phyloP scores from a whole-genome alignment of 2,888 invertebrate species.

The Leptopilina syphax region DNA sequence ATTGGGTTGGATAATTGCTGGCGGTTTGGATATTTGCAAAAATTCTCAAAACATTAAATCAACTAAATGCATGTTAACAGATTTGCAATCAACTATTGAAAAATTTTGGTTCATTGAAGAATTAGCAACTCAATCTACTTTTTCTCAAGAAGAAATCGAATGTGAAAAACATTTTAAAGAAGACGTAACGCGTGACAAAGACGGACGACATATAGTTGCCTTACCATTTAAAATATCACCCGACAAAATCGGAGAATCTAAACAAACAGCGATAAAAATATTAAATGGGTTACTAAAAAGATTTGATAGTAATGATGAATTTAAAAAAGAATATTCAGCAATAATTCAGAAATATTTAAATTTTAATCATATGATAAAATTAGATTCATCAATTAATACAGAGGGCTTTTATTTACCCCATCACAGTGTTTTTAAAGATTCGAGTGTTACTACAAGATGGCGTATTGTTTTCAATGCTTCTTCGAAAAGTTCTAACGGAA shows the following conservation, averaged over 20 bases:
- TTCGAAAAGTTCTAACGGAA: background rate
- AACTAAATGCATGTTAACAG: constrained; percentile 22
- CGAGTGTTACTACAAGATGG: constrained; percentile 17
- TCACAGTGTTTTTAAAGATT: constrained; percentile 24
- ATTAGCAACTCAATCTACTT: background rate
- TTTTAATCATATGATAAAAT: constrained; percentile 38
- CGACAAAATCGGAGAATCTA: too few relatives aligned
- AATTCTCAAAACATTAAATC: background rate
- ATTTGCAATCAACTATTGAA: constrained; percentile 37
- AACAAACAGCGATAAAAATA: too few relatives aligned
- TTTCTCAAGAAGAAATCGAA: too few relatives aligned
- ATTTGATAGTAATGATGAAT: constrained; percentile 42
- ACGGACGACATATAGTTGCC: too few relatives aligned
- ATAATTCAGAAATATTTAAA: constrained; percentile 36
- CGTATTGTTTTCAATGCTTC: constrained; percentile 45
- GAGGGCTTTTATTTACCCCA: constrained; percentile 40
- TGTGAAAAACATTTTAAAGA: too few relatives aligned
- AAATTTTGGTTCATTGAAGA: constrained; percentile 58
- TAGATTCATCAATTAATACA: background rate
- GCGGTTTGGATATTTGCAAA: constrained; percentile 13
- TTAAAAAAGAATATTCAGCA: constrained; percentile 11
- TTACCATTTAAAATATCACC: too few relatives aligned
- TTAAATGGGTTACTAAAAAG: constrained; percentile 40
- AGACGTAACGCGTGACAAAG: too few relatives aligned
- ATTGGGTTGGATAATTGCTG: constrained; percentile 52